Conservation (phyloP, 2,797 vertebrate species). For the Anniella stebbinsi region DNA sequence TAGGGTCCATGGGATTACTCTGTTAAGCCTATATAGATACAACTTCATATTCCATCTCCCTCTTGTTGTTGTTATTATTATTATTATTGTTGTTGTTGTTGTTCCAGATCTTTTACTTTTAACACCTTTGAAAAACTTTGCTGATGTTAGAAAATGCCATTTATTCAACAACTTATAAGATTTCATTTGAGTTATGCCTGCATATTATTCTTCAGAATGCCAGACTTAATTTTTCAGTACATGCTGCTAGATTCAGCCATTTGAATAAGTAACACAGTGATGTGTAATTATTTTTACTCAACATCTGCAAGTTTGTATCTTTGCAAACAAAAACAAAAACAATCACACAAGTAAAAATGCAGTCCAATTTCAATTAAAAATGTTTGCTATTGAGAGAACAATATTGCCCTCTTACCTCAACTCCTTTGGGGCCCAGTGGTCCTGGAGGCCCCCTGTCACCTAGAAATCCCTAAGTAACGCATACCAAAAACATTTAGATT, state of each 20-base stretch:
- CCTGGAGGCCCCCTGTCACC: conserved; percentile 90
- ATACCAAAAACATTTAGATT: conserved; percentile 29
- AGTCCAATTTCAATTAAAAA: not conserved
- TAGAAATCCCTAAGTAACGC: conserved; percentile 84
- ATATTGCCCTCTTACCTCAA: conserved; percentile 83
- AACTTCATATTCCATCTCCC: not conserved
- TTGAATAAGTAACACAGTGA: conserved; percentile 52
- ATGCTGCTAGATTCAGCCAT: conserved; percentile 10
- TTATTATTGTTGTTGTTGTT: too few species aligned
- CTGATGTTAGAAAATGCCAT: not conserved
- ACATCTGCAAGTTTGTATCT: conserved; percentile 36
- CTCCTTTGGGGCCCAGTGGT: conserved; percentile 90
- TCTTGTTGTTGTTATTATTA: too few species aligned
- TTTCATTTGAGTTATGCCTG: not conserved
- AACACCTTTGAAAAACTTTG: conserved; percentile 16
- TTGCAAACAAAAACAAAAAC: conserved; percentile 29
- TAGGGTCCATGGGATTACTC: too few species aligned
- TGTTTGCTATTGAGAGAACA: not conserved
- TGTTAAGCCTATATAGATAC: not conserved
- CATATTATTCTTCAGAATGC: not conserved
- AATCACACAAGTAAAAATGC: conserved; percentile 35
- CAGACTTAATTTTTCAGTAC: conserved; percentile 27
- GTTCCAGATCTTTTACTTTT: not conserved
- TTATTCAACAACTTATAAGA: not conserved
- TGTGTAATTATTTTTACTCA: not conserved